Evolutionary conservation across 1,140 invertebrate genomes (phyloP).

Genomic region (Drosophila lacertosa): DNA sequence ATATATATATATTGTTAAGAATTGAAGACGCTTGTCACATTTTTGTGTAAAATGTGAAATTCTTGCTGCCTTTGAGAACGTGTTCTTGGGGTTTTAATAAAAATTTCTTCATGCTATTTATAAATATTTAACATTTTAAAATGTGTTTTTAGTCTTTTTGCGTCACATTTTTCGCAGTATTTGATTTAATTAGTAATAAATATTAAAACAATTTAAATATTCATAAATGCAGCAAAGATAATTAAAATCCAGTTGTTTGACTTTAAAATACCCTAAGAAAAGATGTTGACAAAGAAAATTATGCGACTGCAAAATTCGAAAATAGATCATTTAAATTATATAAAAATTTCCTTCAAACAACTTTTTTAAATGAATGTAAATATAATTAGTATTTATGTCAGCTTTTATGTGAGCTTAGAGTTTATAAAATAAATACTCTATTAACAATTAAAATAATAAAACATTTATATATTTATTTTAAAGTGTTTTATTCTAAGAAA

Average conservation of each 20-base stretch:
- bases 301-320: too few species aligned
- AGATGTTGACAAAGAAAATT: not conserved
- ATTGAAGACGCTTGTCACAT: not conserved
- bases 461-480: too few species aligned
- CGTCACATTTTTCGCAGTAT: slow-evolving; percentile 4
- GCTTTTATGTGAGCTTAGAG: too few species aligned
- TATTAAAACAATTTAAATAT: slow-evolving; percentile 6
- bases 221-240: not conserved
- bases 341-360: too few species aligned
- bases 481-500: too few species aligned
- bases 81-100: not conserved
- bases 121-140: not conserved
- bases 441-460: too few species aligned
- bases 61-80: too few species aligned
- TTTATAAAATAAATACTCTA: too few species aligned
- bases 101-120: not conserved
- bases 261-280: not conserved
- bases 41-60: not conserved
- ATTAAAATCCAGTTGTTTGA: not conserved
- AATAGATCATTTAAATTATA: too few species aligned
- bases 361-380: too few species aligned
- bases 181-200: slow-evolving; percentile 17
- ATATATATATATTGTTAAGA: too few species aligned
- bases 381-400: too few species aligned
- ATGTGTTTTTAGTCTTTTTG: not conserved